These are phyloP conservation scores for Carpatolechia fugitivella DNA, from an alignment of 2,888 invertebrate genomes.

Conservation along the genomic window DNA sequence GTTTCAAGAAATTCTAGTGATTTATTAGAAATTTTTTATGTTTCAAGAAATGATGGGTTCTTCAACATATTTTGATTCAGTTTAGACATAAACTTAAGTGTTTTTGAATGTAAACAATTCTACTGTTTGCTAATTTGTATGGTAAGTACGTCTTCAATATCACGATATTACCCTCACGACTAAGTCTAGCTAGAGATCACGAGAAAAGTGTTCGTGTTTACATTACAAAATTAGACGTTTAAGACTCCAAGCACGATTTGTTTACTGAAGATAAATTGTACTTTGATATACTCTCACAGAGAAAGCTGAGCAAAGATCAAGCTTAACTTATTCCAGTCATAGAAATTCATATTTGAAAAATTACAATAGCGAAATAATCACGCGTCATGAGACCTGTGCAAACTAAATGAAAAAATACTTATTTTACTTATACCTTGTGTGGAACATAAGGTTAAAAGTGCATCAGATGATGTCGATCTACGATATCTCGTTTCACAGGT, in stretches of 20 bases:
- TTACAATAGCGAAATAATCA: no score
- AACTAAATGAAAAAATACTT: no score
- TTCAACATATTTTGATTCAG: no score
- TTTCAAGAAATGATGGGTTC: no score
- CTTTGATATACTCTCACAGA: not conserved
- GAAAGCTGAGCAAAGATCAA: constrained; percentile 2
- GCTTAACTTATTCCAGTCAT: no score
- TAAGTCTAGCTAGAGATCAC: not conserved
- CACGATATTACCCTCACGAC: constrained; percentile 12
- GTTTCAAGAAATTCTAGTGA: no score
- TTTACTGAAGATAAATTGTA: not conserved
- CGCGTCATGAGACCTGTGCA: no score
- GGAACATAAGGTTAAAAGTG: not conserved
- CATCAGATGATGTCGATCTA: not conserved
- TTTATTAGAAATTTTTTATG: no score
- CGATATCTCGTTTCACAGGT: not conserved
- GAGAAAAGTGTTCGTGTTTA: constrained; percentile 14
- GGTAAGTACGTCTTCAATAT: constrained; percentile 2
- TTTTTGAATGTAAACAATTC: not conserved
- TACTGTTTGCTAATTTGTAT: not conserved
- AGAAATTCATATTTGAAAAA: no score
- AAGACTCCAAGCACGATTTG: not conserved
- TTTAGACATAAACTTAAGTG: no score
- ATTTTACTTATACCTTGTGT: no score
- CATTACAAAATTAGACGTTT: constrained; percentile 10